Conservation (phyloP, 2,113 vertebrate genomes). For the Chionis minor region DNA sequence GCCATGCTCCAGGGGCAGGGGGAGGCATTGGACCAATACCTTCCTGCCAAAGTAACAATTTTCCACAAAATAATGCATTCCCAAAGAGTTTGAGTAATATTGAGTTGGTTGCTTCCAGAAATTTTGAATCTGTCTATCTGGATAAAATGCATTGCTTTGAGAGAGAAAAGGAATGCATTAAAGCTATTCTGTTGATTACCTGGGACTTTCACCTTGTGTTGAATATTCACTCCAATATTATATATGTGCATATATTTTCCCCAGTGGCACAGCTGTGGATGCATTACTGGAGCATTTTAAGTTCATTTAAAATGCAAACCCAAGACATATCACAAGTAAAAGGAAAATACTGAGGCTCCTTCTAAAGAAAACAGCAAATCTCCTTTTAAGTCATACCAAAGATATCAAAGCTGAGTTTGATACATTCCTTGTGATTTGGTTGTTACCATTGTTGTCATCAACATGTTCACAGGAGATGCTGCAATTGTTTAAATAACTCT, state of each 20-base stretch:
- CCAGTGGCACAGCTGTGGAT: neutral
- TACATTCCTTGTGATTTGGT: neutral
- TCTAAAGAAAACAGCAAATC: neutral
- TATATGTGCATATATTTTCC: neutral
- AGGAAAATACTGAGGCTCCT: neutral
- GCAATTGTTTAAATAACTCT: neutral
- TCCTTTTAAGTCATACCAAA: neutral
- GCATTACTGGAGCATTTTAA: neutral
- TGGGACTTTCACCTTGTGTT: neutral
- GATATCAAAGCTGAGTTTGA: neutral
- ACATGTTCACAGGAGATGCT: neutral
- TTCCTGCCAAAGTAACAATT: neutral
- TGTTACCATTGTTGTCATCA: neutral
- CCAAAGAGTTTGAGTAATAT: neutral
- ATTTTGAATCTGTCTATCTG: neutral
- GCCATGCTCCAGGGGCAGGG: accelerated
- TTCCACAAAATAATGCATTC: neutral
- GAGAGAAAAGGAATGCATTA: neutral
- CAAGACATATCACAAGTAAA: neutral
- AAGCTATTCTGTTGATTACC: neutral
- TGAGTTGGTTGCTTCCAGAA: neutral
- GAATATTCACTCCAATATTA: neutral
- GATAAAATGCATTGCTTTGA: neutral
- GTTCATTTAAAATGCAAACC: neutral
- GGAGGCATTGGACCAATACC: neutral